These are phyloP conservation scores for Agrenia bidenticulata DNA, from an alignment of 2,888 invertebrate genomes.

Conservation along the genomic window DNA sequence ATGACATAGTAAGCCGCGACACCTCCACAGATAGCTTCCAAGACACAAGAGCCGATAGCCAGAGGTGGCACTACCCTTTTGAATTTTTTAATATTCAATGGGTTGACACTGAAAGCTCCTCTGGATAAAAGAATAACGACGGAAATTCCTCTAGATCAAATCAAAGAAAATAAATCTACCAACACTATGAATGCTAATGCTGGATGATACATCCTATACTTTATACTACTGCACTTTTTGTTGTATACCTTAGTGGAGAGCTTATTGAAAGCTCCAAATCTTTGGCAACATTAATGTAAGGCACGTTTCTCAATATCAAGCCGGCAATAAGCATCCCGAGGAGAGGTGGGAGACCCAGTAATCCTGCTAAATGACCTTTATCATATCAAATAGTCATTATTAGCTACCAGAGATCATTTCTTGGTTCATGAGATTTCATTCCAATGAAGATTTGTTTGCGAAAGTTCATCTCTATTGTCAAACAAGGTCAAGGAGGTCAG, in stretches of 20 bases:
- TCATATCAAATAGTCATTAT: too few relatives aligned
- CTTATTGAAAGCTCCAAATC: conserved; percentile 32
- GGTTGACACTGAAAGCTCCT: conserved; percentile 47
- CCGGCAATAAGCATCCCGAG: conserved; percentile 48
- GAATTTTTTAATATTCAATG: conserved; percentile 39
- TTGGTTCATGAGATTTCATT: too few relatives aligned
- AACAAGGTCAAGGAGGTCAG: neutral
- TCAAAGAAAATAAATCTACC: neutral
- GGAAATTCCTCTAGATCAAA: conserved; percentile 44
- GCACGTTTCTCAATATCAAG: conserved; percentile 46
- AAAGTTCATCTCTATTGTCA: neutral
- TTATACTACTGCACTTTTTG: too few relatives aligned
- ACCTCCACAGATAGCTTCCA: conserved; percentile 42
- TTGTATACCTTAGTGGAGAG: conserved; percentile 39
- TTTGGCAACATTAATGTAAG: conserved; percentile 36
- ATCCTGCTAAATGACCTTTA: neutral
- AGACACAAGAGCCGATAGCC: conserved; percentile 38
- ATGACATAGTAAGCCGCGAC: conserved; percentile 38
- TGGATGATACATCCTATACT: neutral
- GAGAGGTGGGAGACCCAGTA: conserved; percentile 37
- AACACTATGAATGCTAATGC: neutral
- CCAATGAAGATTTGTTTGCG: neutral
- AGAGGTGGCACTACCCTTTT: conserved; percentile 39
- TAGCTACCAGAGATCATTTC: too few relatives aligned
- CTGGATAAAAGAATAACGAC: conserved; percentile 47